Percentiles rank a stretch among this genome's conserved stretches.
These are phyloP conservation scores for Motacilla tschutschensis DNA, from an alignment of 2,113 vertebrate species.

Conservation along the genomic window DNA sequence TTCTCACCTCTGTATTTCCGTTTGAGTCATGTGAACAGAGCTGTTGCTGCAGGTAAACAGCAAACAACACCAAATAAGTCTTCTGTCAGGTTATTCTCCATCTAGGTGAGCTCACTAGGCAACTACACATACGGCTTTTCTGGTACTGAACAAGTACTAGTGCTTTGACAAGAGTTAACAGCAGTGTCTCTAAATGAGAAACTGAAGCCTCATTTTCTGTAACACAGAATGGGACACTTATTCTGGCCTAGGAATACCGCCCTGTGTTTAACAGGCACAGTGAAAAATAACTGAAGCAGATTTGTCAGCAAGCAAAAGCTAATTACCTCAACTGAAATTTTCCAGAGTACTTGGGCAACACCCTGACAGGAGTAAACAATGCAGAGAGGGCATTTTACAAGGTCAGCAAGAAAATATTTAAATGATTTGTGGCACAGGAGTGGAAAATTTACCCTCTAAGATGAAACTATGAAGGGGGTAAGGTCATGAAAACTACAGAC, in stretches of 20 bases:
- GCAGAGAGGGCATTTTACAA: slow-evolving; percentile 34
- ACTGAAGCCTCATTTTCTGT: neutral
- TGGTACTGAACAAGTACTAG: neutral
- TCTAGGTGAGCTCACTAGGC: neutral
- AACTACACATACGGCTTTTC: neutral
- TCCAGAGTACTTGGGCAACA: slow-evolving; percentile 38
- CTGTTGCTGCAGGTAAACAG: neutral
- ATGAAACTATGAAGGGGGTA: slow-evolving; percentile 5
- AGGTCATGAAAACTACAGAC: slow-evolving; percentile 29
- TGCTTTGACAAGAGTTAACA: neutral
- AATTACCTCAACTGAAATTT: slow-evolving; percentile 21
- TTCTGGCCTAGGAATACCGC: neutral
- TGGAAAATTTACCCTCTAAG: slow-evolving; percentile 25
- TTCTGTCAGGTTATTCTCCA: neutral
- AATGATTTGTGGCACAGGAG: slow-evolving; percentile 17
- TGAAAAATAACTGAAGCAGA: slow-evolving; percentile 4
- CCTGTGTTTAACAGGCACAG: neutral
- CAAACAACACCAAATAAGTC: neutral
- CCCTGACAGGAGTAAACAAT: slow-evolving; percentile 10
- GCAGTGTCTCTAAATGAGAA: neutral
- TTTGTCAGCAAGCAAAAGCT: slow-evolving; percentile 4
- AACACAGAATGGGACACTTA: neutral
- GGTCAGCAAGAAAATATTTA: slow-evolving; percentile 48
- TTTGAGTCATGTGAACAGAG: neutral
- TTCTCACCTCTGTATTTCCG: neutral